Conservation (phyloP, 2,113 vertebrate species). For the Erythrocercus mccallii region DNA sequence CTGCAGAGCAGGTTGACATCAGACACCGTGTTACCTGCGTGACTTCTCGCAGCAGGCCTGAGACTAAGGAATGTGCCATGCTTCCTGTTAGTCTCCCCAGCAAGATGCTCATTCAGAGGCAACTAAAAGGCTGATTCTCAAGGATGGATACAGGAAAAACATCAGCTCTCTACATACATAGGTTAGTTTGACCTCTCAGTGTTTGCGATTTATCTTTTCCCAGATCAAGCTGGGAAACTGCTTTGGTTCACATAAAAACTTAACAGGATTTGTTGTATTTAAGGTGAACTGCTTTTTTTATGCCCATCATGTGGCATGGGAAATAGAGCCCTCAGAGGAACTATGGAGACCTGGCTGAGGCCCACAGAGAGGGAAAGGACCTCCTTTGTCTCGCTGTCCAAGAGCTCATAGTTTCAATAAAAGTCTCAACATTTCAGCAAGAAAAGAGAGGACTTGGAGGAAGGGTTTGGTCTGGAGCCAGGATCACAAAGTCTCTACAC, state of each 20-base stretch:
- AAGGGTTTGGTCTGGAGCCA: neutral
- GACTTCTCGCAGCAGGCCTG: neutral
- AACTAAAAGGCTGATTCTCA: neutral
- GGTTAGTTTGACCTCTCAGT: neutral
- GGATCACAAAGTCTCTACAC: neutral
- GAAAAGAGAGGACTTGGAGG: neutral
- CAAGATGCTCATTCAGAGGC: neutral
- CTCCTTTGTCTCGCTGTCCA: neutral
- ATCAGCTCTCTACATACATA: neutral
- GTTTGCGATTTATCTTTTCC: neutral
- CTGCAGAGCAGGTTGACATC: conserved; percentile 18
- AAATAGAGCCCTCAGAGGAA: neutral
- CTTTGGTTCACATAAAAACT: neutral
- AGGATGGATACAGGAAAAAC: neutral
- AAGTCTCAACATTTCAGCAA: neutral
- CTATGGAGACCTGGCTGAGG: neutral
- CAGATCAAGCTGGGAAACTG: neutral
- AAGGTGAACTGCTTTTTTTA: neutral
- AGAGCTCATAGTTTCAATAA: neutral
- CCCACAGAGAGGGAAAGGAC: neutral
- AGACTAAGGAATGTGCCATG: neutral
- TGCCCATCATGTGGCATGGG: neutral
- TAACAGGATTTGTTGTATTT: neutral
- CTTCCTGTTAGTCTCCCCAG: neutral
- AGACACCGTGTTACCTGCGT: neutral